Evolutionary conservation across 2,888 invertebrate genomes (phyloP).

Genomic region (Blomia tropicalis): DNA sequence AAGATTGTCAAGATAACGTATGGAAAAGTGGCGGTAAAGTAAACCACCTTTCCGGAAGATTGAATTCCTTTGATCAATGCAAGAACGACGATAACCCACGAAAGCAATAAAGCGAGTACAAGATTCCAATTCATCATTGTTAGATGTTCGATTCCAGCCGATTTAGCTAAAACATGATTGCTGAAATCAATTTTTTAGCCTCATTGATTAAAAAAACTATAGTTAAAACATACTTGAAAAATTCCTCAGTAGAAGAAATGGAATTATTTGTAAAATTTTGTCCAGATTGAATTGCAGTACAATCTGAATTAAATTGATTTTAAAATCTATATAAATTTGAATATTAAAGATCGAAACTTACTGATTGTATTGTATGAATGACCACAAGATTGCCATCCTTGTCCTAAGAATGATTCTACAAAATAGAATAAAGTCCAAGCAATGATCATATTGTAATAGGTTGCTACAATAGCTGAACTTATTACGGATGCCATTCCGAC

Average conservation of each 20-base stretch:
- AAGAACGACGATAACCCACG: conserved; percentile 28
- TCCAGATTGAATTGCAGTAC: conserved; percentile 1
- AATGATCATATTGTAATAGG: conserved; percentile 29
- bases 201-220: neutral
- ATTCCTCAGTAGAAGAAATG: conserved; percentile 28
- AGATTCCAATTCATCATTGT: conserved; percentile 26
- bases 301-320: neutral
- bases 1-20: conserved; percentile 29
- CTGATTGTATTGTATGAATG: conserved; percentile 28
- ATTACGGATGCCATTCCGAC: conserved; percentile 29
- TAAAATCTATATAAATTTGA: neutral
- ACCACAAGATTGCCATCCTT: conserved; percentile 29
- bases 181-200: conserved; percentile 16
- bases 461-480: conserved; percentile 27
- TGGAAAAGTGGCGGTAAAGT: conserved; percentile 30
- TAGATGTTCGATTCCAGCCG: conserved; percentile 24
- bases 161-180: conserved; percentile 27
- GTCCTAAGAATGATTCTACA: conserved; percentile 26
- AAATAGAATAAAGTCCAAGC: conserved; percentile 29
- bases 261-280: conserved; percentile 17
- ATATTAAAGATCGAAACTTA: conserved; percentile 24
- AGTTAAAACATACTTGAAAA: conserved; percentile 27
- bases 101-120: conserved; percentile 24
- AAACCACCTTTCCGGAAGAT: conserved; percentile 29
- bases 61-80: conserved; percentile 29